Base-by-base conservation (phyloP, 37 sponge, comb jelly and placozoan species). In the Bolinopsis microptera region DNA sequence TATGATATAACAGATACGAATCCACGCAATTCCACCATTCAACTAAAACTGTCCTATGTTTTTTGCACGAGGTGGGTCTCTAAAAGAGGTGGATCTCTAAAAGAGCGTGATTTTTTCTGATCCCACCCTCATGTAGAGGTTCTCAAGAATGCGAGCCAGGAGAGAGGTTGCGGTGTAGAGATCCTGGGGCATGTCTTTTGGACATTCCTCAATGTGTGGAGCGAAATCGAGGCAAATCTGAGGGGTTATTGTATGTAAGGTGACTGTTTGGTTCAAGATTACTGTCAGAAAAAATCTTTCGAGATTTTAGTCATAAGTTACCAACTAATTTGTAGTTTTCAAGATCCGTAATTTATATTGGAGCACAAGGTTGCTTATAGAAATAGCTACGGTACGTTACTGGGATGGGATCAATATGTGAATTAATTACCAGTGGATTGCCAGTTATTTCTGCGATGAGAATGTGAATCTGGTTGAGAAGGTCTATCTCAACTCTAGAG, bases 361-460 rank as follows among this genome's bases (percentile, higher is more conserved):
- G n/a, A n/a, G n/a, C n/a, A n/a, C n/a, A n/a, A n/a, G n/a, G n/a
- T n/a, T n/a, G n/a, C n/a, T n/a, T n/a, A n/a, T n/a, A n/a, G n/a
- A n/a, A n/a, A n/a, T n/a, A n/a, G n/a, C n/a, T n/a, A n/a, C n/a
- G n/a, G n/a, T n/a, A n/a, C n/a, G n/a, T n/a, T n/a, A n/a, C n/a
- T n/a, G n/a, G n/a, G n/a, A n/a, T n/a, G n/a, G n/a, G n/a, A n/a
- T n/a, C n/a, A n/a, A n/a, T n/a, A n/a, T n/a, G n/a, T n/a, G n/a
- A n/a, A n/a, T n/a, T n/a, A n/a, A n/a, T 80, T 33, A 80, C 82
- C 82, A 16, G 1, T 1, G 82, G 82, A 35, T 80, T 22, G 32
- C 82, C 82, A 5, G 82, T 80, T 31, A 80, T 80, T 34, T 80
- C 82, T 3, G 32, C 82, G 23, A 80, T 80, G 36, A 80, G 82